Evolutionary conservation across 2,797 vertebrate species (phyloP).

Genomic region (Semotilus atromaculatus): DNA sequence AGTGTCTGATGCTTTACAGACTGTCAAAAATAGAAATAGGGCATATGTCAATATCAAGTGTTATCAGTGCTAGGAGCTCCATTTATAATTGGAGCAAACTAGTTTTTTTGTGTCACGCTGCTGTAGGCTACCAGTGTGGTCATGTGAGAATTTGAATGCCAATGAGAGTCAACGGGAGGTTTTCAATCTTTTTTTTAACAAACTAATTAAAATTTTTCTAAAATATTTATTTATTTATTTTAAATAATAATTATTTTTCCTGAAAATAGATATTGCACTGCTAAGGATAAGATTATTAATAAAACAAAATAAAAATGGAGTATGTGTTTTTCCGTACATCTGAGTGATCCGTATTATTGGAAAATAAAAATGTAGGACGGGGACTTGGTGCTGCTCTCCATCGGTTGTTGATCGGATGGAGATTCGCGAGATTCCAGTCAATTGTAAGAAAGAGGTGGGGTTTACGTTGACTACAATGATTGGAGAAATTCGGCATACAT

Average conservation of each 20-base stretch:
- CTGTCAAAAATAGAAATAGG: background rate
- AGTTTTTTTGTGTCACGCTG: background rate
- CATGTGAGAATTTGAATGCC: background rate
- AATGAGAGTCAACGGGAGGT: background rate
- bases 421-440: background rate
- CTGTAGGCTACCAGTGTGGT: background rate
- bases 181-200: background rate
- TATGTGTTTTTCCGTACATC: background rate
- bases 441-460: background rate
- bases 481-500: background rate
- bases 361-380: background rate
- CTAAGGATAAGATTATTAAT: background rate
- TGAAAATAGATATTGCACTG: background rate
- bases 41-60: background rate
- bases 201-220: background rate
- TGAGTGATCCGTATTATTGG: background rate
- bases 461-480: background rate
- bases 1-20: background rate
- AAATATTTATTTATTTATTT: too few relatives aligned
- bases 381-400: background rate
- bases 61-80: background rate
- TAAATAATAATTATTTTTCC: too few relatives aligned
- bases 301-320: background rate
- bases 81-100: background rate
- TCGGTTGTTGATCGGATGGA: background rate